Conservation (phyloP, 2,888 invertebrate species). For the Sycophila texana region DNA sequence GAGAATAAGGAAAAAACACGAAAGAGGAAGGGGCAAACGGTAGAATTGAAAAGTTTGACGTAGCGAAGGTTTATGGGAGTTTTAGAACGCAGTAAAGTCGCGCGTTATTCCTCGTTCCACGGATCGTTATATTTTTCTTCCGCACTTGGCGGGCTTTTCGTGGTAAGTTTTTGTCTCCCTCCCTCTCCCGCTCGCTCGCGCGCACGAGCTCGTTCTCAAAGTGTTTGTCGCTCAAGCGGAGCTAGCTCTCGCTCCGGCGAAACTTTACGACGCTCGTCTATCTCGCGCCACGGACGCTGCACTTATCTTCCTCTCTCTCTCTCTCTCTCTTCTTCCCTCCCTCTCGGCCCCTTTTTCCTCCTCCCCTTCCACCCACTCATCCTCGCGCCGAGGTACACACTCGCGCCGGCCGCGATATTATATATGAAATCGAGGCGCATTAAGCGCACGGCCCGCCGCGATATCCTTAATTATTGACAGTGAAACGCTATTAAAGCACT, state of each 20-base stretch:
- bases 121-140: constrained; percentile 71
- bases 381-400: background rate
- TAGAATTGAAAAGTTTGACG: constrained; percentile 74
- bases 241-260: constrained; percentile 36
- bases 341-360: background rate
- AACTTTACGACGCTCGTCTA: constrained; percentile 50
- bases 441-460: constrained; percentile 22
- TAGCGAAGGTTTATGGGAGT: constrained; percentile 70
- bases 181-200: constrained; percentile 6
- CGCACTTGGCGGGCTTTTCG: constrained; percentile 58
- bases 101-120: constrained; percentile 70
- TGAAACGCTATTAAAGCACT: constrained; percentile 54
- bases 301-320: constrained; percentile 37
- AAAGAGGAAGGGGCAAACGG: constrained; percentile 38
- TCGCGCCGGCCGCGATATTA: constrained; percentile 1
- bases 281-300: constrained; percentile 27
- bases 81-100: constrained; percentile 72
- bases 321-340: constrained; percentile 11
- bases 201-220: constrained; percentile 59
- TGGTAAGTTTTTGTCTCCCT: constrained; percentile 63
- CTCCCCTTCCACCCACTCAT: background rate
- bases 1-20: constrained; percentile 25
- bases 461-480: constrained; percentile 54
- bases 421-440: constrained; percentile 29
- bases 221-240: constrained; percentile 66